Base-by-base conservation (phyloP, 2,113 vertebrate species). In the Sebastes schlegelii region DNA sequence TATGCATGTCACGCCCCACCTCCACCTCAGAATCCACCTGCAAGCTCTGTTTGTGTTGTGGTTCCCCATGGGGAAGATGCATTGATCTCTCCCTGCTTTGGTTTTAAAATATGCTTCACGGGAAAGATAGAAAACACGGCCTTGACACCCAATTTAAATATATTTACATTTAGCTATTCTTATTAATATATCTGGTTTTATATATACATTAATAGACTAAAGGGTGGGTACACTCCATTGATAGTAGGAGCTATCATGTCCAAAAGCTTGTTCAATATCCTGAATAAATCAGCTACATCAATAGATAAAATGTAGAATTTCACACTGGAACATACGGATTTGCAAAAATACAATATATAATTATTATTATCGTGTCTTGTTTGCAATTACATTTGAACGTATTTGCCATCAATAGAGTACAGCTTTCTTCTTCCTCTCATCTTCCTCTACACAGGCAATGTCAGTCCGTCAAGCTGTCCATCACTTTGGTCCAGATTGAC, bases 61-160 rank as follows among this genome's bases (percentile, higher is more conserved):
- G 17, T 34, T 72, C 10, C 65, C 72, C 72, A 16, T 21, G 46
- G 62, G 66, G 71, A 49, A 42, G 57, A 49, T 21, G 48, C 80
- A 83, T 71, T 80, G 80, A 87, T 87, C 76, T 55, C 58, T 60
- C 7, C 34, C 61, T 55, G 64, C 52, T 60, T 19, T 75, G 52
- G 34, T 77, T 66, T 85, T 61, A 66, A 80, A 69, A 60, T 51
- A 74, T 60, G 21, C 64, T 82, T 73, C 23, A 42, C 67, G 4
- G 43, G 23, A 51, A 16, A 52, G 23, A 79, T 9, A 77, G 11
- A 74, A 68, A 68, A 61, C 14, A 43, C 48, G 40, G n/a, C 16
- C 42, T 43, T 16, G 4, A 48, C 23, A 51, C 26, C 17, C 34
- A 23, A 68, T 73, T 13, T 48, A 34, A 34, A 80, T 73, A 61